Percentiles rank a stretch among this genome's conserved stretches.
phyloP scores from a whole-genome alignment of 1,140 invertebrate genomes.

The Propsilocerus akamusi region DNA sequence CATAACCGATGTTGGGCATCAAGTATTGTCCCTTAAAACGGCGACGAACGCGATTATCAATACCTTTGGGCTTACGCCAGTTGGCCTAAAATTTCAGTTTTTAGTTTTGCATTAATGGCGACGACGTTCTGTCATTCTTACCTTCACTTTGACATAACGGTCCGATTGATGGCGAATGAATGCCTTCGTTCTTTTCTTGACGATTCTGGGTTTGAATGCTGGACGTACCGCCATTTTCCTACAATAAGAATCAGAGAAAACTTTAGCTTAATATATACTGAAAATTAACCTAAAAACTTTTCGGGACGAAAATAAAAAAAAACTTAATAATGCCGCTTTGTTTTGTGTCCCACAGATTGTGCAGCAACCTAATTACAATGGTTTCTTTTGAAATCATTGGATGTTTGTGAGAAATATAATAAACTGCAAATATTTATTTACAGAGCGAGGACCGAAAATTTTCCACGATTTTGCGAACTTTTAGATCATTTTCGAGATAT shows the following conservation, averaged over 20 bases:
- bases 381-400: no score
- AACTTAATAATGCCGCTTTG: no score
- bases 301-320: background rate
- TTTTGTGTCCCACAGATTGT: no score
- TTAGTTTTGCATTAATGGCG: no score
- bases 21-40: constrained; percentile 96
- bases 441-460: no score
- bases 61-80: constrained; percentile 61
- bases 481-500: no score
- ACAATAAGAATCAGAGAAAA: background rate
- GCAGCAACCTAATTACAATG: no score
- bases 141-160: constrained; percentile 87
- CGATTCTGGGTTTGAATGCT: constrained; percentile 68
- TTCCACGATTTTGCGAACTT: no score
- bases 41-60: constrained; percentile 97
- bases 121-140: constrained; percentile 24
- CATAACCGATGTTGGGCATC: constrained; percentile 99
- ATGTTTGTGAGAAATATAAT: no score
- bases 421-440: no score
- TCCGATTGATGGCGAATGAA: constrained; percentile 95
- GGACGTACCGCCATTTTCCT: constrained; percentile 66
- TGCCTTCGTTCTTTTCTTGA: constrained; percentile 93
- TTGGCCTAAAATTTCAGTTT: no score
- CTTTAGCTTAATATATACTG: background rate
- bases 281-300: background rate